Percentiles rank a stretch among this genome's conserved stretches.
Evolutionary conservation across 2,797 vertebrate genomes (phyloP).

Genomic region (Pygocentrus nattereri): DNA sequence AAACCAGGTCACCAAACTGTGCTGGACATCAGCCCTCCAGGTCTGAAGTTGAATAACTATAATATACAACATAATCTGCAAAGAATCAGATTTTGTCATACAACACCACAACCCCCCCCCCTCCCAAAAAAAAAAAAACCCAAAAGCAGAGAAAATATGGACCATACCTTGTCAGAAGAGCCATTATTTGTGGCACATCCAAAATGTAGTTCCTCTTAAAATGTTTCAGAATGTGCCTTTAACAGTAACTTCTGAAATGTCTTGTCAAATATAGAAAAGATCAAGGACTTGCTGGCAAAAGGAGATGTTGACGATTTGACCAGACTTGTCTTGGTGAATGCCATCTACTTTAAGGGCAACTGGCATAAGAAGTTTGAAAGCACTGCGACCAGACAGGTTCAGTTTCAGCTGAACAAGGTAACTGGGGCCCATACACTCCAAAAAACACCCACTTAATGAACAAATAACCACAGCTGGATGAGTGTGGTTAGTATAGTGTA

Average conservation of each 20-base stretch:
- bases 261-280: constrained; percentile 69
- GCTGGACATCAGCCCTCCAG: too few relatives aligned
- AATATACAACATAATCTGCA: too few relatives aligned
- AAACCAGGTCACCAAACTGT: too few relatives aligned
- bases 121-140: too few relatives aligned
- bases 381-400: constrained; percentile 47
- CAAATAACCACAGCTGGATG: too few relatives aligned
- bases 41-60: too few relatives aligned
- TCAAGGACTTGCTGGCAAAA: constrained; percentile 68
- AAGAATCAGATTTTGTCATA: too few relatives aligned
- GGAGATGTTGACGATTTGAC: constrained; percentile 57
- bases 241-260: not conserved
- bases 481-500: too few relatives aligned
- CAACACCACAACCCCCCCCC: too few relatives aligned
- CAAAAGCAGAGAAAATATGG: too few relatives aligned
- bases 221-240: not conserved
- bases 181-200: too few relatives aligned
- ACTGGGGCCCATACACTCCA: constrained; percentile 2
- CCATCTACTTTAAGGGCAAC: constrained; percentile 79
- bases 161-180: too few relatives aligned
- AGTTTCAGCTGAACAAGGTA: constrained; percentile 77
- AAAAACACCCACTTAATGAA: not conserved
- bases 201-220: not conserved
- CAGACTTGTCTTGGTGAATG: constrained; percentile 77
- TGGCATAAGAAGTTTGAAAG: constrained; percentile 73